A percentile compares a stretch with the other conserved stretches of the same genome.
Evolutionary conservation across 2,888 invertebrate genomes (phyloP).

Genomic region (Opisthograptis luteolata): DNA sequence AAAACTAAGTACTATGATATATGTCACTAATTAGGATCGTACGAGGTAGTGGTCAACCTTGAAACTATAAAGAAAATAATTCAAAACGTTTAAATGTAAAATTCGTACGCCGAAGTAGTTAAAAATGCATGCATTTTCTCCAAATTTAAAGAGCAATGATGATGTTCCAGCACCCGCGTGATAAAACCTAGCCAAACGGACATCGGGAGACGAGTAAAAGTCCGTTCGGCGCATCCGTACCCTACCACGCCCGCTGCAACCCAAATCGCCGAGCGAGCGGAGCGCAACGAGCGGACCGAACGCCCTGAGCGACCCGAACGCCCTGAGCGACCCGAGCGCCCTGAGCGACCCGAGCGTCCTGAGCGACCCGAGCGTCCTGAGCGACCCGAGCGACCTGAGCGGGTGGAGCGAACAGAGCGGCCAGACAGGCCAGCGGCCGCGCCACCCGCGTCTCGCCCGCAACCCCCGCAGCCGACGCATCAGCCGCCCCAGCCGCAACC

Average conservation of each 20-base stretch:
- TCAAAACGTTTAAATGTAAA: too few relatives aligned
- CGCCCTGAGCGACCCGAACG: slow-evolving; percentile 55
- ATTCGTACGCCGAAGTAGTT: too few relatives aligned
- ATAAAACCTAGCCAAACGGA: slow-evolving; percentile 96
- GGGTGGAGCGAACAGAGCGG: slow-evolving; percentile 55
- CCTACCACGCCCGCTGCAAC: slow-evolving; percentile 60
- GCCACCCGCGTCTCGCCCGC: slow-evolving; percentile 45
- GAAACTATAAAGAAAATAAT: too few relatives aligned
- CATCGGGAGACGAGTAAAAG: slow-evolving; percentile 94
- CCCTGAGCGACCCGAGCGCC: slow-evolving; percentile 52
- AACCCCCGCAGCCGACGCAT: slow-evolving; percentile 47
- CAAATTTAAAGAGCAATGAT: neutral
- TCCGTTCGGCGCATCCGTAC: slow-evolving; percentile 81
- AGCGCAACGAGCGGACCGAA: slow-evolving; percentile 55
- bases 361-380: slow-evolving; percentile 59
- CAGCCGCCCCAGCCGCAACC: slow-evolving; percentile 43
- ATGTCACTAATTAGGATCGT: too few relatives aligned
- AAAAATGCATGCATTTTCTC: neutral
- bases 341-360: slow-evolving; percentile 54
- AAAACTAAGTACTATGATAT: too few relatives aligned
- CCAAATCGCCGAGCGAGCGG: slow-evolving; percentile 58
- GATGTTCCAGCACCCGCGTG: slow-evolving; percentile 91
- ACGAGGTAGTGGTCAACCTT: too few relatives aligned
- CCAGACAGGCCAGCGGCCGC: slow-evolving; percentile 46
- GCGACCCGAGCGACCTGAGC: slow-evolving; percentile 57